Evolutionary conservation across 1,140 invertebrate species (phyloP), one percentile per base, ranked within the genome.

Genomic region (Calephelis virginiensis): DNA sequence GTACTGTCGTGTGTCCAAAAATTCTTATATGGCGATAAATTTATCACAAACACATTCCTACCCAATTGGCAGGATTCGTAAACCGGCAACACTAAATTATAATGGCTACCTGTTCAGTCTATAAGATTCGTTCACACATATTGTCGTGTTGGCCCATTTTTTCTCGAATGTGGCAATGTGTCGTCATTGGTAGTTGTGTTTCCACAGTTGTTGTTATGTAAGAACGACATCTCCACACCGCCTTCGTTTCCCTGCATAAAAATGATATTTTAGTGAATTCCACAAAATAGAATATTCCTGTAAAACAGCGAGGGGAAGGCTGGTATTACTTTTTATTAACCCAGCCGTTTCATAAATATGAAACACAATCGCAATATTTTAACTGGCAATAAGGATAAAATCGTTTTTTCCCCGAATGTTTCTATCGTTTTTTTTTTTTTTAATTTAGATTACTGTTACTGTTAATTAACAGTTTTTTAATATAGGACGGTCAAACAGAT

Each of bases 141-240:
- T 64, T 88, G 86, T 17, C 85, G 70, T 5, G 81, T 53, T 8
- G 85, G 83, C 17, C 82, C 84, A 46, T 86, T 89, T 68, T 90
- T 90, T 62, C 88, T 83, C 11, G 85, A 76, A 61, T 85, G 86
- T 11, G 82, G 78, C 61, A 88, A 48, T 17, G 83, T 83, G 53
- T 89, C 86, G 43, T 89, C 86, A 49, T 83, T 83, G 63, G 75
- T 82, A 1, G 80, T 80, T 8, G 75, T 81, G 68, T 80, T 82
- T 3, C 86, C 87, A 37, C 80, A 83, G 59, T 90, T 90, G 67
- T 90, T 90, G 74, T 90, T 90, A 69, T 90, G 88, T 46, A 90
- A 68, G 64, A 88, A 90, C 38, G 88, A 86, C 88, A 90, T 90
- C 74, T 90, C 88, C 12, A 89, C 86, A 0, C 84, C 80, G 38